A percentile compares a stretch with the other conserved stretches of the same genome.
Evolutionary conservation across 1,140 invertebrate genomes (phyloP).

Genomic region (Zaprionus lachaisei): DNA sequence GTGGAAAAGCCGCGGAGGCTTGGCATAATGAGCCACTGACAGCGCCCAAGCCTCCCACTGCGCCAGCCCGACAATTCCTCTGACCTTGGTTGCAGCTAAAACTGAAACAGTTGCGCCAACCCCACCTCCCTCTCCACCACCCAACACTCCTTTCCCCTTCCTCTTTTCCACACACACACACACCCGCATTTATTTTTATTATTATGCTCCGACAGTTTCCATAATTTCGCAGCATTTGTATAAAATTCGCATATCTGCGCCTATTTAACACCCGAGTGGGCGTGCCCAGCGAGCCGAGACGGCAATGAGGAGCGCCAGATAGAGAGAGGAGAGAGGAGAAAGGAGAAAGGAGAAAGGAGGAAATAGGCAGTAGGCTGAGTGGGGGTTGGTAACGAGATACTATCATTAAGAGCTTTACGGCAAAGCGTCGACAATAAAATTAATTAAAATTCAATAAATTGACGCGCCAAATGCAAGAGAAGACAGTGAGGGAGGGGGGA

Average conservation of each 20-base stretch:
- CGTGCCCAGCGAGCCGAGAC: conserved; percentile 6
- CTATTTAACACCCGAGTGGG: conserved; percentile 31
- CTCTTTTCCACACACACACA: not conserved
- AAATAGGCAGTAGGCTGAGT: not conserved
- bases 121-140: not conserved
- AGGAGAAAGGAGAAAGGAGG: not conserved
- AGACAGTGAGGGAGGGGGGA: conserved; percentile 30
- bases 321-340: not conserved
- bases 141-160: not conserved
- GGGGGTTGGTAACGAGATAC: conserved; percentile 33
- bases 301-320: not conserved
- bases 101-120: conserved; percentile 10
- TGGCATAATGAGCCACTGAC: conserved; percentile 73
- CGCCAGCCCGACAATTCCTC: conserved; percentile 57
- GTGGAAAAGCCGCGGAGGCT: conserved; percentile 63
- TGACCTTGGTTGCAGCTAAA: conserved; percentile 59
- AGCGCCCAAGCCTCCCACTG: not conserved
- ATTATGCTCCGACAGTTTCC: conserved; percentile 43
- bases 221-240: conserved; percentile 65
- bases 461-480: conserved; percentile 64
- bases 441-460: conserved; percentile 83
- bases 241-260: conserved; percentile 52
- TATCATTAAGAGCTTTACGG: conserved; percentile 72
- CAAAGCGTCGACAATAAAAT: conserved; percentile 72
- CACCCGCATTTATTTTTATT: conserved; percentile 61